Evolutionary conservation across 2,888 invertebrate species (phyloP), one percentile per base, ranked within the genome.

Genomic region (Petrolisthes cinctipes): DNA sequence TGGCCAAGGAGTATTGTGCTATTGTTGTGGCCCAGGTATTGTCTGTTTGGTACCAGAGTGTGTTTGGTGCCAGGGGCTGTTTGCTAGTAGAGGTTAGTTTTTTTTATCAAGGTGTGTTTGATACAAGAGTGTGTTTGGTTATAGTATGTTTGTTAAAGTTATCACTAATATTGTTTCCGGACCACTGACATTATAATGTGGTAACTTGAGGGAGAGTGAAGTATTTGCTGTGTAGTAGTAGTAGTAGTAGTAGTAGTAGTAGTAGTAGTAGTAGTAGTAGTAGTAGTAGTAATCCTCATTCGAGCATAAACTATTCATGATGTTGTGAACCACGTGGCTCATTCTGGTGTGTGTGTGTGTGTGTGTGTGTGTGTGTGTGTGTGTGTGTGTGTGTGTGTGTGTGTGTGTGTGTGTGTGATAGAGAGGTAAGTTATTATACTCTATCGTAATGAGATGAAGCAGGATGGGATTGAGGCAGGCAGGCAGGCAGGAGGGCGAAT

Each of bases 381-480:
- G 79, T 54, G 56, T 54, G 56, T 80, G 80, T 80, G 80, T 80
- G 80, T 80, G 80, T 76, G 76, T 76, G 76, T 76, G 76, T 76
- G 76, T 76, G 76, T 76, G 76, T 76, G 76, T 76, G 76, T 76
- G 76, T 76, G n/a, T n/a, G n/a, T n/a, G n/a, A n/a, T n/a, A n/a
- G n/a, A n/a, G n/a, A n/a, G n/a, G n/a, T 37, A 37, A 37, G 37
- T 37, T 37, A 37, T 37, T 37, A 2, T 37, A 37, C 37, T 37
- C 37, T 37, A 2, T 37, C 37, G 76, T 5, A n/a, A 37, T 7
- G 54, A 5, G 53, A 17, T 11, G 14, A 7, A 54, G 61, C 17
- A 61, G 17, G 61, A 61, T 61, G 61, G 61, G 9, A 17, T 73
- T 73, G 37, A 75, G 75, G 37, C 1, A 20, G 75, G 5, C 7